Base-by-base conservation (phyloP, 2,888 invertebrate genomes). In the Podabrus alpinus region DNA sequence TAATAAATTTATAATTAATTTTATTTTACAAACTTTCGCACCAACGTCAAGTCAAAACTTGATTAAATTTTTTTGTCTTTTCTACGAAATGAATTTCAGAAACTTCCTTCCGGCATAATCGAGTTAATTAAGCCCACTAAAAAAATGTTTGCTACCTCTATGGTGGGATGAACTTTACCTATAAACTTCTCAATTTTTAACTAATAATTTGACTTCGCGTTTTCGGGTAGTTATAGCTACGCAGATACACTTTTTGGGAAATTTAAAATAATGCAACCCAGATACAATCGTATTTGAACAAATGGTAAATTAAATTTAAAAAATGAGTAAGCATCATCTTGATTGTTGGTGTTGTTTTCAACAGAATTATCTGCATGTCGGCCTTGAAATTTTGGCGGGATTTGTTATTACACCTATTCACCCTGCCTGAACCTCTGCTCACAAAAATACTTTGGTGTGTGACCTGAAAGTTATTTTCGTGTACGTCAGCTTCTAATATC, bases 351-450 rank as follows among this genome's bases (percentile, higher is more conserved):
- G 70, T 71, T 64, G 70, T 71, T 71, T 71, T 69, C 69, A 29
- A 62, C n/a, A 60, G 45, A 24, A 64, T 45, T 45, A 66, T 59
- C 60, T 72, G 75, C 70, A 68, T 64, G 29, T 64, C 69, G 77
- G 69, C 79, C 77, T 78, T 78, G 77, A 73, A 73, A 62, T 70
- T 72, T 78, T 78, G 77, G 79, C 78, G 79, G 79, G 79, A 77
- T 74, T 69, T 19, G 76, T 68, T 66, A 72, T 72, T 68, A 68
- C 67, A 73, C 69, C 72, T 77, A 76, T 78, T 78, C 78, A 76
- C 75, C 77, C 72, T 73, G 73, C 69, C 75, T 72, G 76, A 71
- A 76, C 76, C 76, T 76, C 76, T 69, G 70, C 72, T 61, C 19
- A 69, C 69, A 67, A 66, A 69, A 73, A 76, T 73, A 76, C 61